Evolutionary conservation across 2,797 vertebrate species (phyloP), one percentile per base, ranked within the genome.

Genomic region (Malacoctenus gilli): DNA sequence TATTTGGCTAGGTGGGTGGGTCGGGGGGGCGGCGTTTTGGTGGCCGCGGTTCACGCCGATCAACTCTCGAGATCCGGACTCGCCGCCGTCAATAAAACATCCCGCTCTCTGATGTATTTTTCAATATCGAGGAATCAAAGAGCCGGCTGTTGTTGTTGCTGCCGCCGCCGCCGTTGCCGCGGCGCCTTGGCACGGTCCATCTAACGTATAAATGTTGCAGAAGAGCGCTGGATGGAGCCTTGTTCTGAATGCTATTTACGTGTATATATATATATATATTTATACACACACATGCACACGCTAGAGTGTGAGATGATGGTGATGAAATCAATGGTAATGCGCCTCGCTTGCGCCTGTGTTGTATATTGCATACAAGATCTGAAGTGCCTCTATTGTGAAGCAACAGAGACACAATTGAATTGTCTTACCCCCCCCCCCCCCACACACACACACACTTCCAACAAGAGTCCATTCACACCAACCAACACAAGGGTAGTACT

Each of bases 251-350:
- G 25, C 21, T n/a, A n/a, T n/a, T n/a, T n/a, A n/a, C n/a, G n/a
- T n/a, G n/a, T n/a, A n/a, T n/a, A n/a, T 23, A 23, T 23, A n/a
- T n/a, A n/a, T n/a, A n/a, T n/a, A n/a, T 28, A 28, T 28, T 6
- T 28, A 28, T 28, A 28, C 9, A 28, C 48, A 22, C 49, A 56
- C 39, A 46, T 58, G 51, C 64, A 41, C 50, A 55, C 49, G 19
- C 30, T 16, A 59, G 54, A 21, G 35, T 37, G 21, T 50, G 48
- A 30, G 54, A 36, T 52, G 53, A 55, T 46, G 53, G 21, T 83
- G 76, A 82, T 81, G 73, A 68, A 79, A 79, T 42, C 68, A 31
- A 47, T 46, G 10, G 82, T 59, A 65, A 81, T 34, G 44, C 38
- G 6, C 31, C 2, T 53, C 38, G 72, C 53, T 37, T 68, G 47